Evolutionary conservation across 2,888 invertebrate genomes (phyloP).

Genomic region (Lissocephala sabroskyi): DNA sequence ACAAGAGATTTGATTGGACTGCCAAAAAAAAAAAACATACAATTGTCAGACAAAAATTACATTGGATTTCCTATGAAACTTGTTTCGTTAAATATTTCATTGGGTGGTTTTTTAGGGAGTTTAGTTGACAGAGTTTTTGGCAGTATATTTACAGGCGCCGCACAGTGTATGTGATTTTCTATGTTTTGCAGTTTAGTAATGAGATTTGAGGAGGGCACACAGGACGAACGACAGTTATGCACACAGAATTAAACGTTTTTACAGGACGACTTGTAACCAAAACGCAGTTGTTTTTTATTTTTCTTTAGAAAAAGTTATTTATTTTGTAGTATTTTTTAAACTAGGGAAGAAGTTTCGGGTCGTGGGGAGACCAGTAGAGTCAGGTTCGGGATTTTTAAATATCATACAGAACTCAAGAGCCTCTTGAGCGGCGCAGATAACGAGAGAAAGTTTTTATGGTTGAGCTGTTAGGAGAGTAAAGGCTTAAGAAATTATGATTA

Average conservation of each 20-base stretch:
- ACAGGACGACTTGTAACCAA: slow-evolving; percentile 23
- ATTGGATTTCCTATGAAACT: slow-evolving; percentile 20
- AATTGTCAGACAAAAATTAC: slow-evolving; percentile 2
- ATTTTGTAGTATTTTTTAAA: slow-evolving; percentile 22
- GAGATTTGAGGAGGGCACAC: slow-evolving; percentile 26
- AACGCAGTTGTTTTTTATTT: slow-evolving; percentile 35
- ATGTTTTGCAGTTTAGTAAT: slow-evolving; percentile 50
- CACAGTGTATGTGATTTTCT: slow-evolving; percentile 63
- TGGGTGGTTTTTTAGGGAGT: slow-evolving; percentile 30
- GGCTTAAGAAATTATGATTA: slow-evolving; percentile 43
- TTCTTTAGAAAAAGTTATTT: slow-evolving; percentile 27
- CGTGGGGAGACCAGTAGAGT: slow-evolving; percentile 13
- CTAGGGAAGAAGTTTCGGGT: neutral
- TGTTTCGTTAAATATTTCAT: slow-evolving; percentile 71
- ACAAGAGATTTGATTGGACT: slow-evolving; percentile 9
- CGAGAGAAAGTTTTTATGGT: slow-evolving; percentile 37
- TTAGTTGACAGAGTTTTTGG: slow-evolving; percentile 41
- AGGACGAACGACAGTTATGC: slow-evolving; percentile 18
- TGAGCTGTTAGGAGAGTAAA: slow-evolving; percentile 51
- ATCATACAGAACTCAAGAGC: slow-evolving; percentile 3
- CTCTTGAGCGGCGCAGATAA: too few relatives aligned
- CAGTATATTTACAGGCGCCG: slow-evolving; percentile 69
- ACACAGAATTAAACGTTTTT: slow-evolving; percentile 14
- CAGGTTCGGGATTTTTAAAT: too few relatives aligned
- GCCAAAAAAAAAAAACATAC: slow-evolving; percentile 15